Conservation (phyloP, 2,888 invertebrate genomes). For the Sylvicola cinctus region DNA sequence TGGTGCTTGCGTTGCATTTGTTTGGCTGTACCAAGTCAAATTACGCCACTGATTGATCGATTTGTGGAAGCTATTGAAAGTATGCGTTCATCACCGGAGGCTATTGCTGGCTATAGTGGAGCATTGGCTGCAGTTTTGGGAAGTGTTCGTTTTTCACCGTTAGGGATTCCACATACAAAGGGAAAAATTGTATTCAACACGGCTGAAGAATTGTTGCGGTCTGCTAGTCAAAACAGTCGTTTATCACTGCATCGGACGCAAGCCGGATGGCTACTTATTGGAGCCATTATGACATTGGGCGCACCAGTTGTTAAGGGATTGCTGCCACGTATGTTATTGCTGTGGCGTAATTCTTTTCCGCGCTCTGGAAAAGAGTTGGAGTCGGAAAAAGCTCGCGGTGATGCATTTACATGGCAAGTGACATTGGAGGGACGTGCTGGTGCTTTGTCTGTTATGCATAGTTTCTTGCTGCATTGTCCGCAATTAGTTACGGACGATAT, state of each 20-base stretch:
- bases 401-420: slow-evolving; percentile 98
- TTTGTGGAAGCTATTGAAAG: slow-evolving; percentile 77
- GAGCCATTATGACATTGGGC: slow-evolving; percentile 89
- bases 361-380: slow-evolving; percentile 90
- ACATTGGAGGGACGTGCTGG: slow-evolving; percentile 92
- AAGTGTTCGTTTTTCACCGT: slow-evolving; percentile 69
- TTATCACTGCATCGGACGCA: slow-evolving; percentile 87
- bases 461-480: slow-evolving; percentile 76
- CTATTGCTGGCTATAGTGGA: slow-evolving; percentile 76
- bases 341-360: slow-evolving; percentile 97
- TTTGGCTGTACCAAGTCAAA: slow-evolving; percentile 83
- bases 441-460: slow-evolving; percentile 87
- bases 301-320: slow-evolving; percentile 82
- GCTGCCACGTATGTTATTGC: slow-evolving; percentile 74
- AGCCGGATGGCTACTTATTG: slow-evolving; percentile 94
- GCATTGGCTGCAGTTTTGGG: slow-evolving; percentile 88
- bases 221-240: slow-evolving; percentile 91
- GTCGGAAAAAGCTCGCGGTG: slow-evolving; percentile 86
- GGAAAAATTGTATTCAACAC: slow-evolving; percentile 95
- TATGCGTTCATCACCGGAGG: slow-evolving; percentile 73
- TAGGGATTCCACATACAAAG: slow-evolving; percentile 91
- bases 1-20: slow-evolving; percentile 85
- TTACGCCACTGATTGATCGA: slow-evolving; percentile 80
- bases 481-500: slow-evolving; percentile 86
- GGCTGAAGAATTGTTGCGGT: slow-evolving; percentile 86